Base-by-base conservation (phyloP, 2,113 vertebrate species). In the Triplophysa siluroides region DNA sequence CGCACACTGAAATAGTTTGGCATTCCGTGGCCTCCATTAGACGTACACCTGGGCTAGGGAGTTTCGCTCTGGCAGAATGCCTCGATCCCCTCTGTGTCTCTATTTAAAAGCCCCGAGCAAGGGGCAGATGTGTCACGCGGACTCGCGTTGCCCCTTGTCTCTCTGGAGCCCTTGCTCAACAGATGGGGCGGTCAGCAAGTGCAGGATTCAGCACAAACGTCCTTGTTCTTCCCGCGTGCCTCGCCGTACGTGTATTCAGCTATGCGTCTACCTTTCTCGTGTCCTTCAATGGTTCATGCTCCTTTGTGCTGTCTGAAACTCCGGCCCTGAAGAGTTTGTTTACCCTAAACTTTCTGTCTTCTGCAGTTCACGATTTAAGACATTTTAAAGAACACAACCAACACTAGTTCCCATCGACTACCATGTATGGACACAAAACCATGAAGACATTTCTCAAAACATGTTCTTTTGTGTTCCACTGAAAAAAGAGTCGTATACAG, bases 81-180 rank as follows among this genome's bases (percentile, higher is more conserved):
- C 66, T 74, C 38, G 4, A 63, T 68, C 43, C 64, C 78, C 50
- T 65, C 38, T 70, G 23, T 75, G 62, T 78, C 72, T 70, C 78
- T 68, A 68, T 80, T 26, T 83, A 80, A 86, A 83, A 74, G 73
- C 76, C 81, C 72, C 64, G 52, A 24, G 76, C 79, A 81, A 80
- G 81, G 87, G 85, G 90, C 91, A 92, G 91, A 91, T 92, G 90
- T 91, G 90, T 89, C 86, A 87, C 87, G n/a, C 76, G 84, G 87
- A 83, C 85, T 79, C 88, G 80, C 78, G 78, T 86, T 90, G 89
- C 83, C 88, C 89, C 86, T 84, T 83, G 86, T 88, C 85, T 88
- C 90, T 86, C 89, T 26, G 82, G 90, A 89, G 92, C 90, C 85
- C 63, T 80, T 19, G 79, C 86, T 86, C 91, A 92, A 92, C 92